These are phyloP conservation scores for Stenolophus ochropezus DNA, from an alignment of 2,888 invertebrate genomes.

Conservation along the genomic window DNA sequence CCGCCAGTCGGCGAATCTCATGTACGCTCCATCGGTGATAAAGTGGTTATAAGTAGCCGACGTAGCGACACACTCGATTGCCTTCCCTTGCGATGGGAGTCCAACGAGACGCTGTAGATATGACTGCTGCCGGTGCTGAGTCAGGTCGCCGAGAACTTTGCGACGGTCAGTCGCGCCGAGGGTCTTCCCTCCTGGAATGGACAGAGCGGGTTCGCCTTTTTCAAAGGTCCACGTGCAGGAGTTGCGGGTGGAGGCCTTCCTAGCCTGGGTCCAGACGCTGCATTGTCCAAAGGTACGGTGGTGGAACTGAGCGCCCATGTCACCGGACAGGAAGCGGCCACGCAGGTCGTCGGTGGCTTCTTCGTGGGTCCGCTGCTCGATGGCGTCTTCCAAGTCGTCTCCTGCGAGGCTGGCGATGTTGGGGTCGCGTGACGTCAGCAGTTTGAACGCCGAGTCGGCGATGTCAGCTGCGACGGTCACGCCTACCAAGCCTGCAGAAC, in stretches of 20 bases:
- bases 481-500: conserved; percentile 53
- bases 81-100: conserved; percentile 8
- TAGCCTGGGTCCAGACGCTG: conserved; percentile 63
- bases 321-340: not conserved
- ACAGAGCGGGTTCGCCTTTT: conserved; percentile 62
- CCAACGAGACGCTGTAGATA: not conserved
- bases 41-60: conserved; percentile 65
- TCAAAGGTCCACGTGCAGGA: conserved; percentile 59
- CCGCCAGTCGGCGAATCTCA: too few species aligned
- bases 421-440: not conserved
- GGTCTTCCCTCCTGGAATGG: conserved; percentile 66
- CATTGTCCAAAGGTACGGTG: conserved; percentile 55
- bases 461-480: not conserved
- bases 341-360: not conserved
- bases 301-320: not conserved
- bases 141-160: not conserved
- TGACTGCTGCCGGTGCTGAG: not conserved
- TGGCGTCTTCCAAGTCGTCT: not conserved
- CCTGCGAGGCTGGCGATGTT: not conserved
- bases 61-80: conserved; percentile 23
- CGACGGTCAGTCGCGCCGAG: conserved; percentile 63
- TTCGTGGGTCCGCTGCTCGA: not conserved
- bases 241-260: conserved; percentile 63
- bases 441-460: conserved; percentile 18
- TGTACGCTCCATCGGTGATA: too few species aligned